phyloP scores from a whole-genome alignment of 2,888 invertebrate species.

The Agriopis marginaria region DNA sequence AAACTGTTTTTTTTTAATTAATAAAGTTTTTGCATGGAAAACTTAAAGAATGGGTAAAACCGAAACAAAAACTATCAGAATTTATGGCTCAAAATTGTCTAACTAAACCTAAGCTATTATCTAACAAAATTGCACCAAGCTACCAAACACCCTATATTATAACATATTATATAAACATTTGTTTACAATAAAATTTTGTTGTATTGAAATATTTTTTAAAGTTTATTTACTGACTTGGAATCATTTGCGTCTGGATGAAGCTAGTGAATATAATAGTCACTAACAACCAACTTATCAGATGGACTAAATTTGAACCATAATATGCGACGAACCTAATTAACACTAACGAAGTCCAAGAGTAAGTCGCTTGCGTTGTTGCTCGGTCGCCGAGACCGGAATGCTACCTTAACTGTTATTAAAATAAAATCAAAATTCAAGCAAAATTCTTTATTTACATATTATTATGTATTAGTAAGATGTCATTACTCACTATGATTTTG shows the following conservation, averaged over 20 bases:
- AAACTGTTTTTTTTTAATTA: no score
- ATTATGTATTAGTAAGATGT: no score
- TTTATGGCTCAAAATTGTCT: no score
- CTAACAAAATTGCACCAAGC: background rate
- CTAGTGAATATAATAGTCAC: background rate
- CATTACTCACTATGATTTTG: background rate
- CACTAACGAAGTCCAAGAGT: no score
- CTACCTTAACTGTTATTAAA: background rate
- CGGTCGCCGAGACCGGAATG: no score
- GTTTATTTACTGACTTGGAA: slow-evolving; percentile 21
- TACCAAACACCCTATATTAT: background rate
- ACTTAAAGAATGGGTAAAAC: no score
- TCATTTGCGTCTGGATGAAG: slow-evolving; percentile 14
- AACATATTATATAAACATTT: slow-evolving; percentile 9
- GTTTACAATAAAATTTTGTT: slow-evolving; percentile 23
- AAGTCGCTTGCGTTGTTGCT: no score
- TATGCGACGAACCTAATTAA: no score
- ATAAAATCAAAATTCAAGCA: background rate
- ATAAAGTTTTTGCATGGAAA: no score
- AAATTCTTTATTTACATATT: no score
- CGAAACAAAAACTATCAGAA: no score
- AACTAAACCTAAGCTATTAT: no score
- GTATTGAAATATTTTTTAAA: slow-evolving; percentile 18
- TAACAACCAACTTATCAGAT: background rate
- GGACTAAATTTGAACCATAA: background rate